Base-by-base conservation (phyloP, 2,113 vertebrate genomes). In the Lasiurus cinereus region DNA sequence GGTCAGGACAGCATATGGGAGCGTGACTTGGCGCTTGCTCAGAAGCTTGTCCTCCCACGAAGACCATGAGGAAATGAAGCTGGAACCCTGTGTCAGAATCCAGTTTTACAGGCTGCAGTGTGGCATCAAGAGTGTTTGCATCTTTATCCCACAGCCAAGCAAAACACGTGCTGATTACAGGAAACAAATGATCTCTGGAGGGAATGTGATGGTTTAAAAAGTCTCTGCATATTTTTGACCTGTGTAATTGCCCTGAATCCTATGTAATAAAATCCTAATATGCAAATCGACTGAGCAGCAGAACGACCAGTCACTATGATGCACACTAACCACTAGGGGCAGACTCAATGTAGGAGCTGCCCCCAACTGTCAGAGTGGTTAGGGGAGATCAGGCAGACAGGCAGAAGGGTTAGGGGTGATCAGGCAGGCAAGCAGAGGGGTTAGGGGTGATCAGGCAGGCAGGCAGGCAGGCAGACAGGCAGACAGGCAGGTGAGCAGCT, bases 31-130 rank as follows among this genome's bases (percentile, higher is more conserved):
- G 98, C 99, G 97, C 98, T 98, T 98, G 99, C 99, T 97, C 98
- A 99, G 97, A 98, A 98, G 97, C 99, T 99, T 66, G 99, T 98
- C 97, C 98, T 99, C 98, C 99, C 99, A 99, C 90, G 98, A 99
- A 96, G 99, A 99, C 95, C 99, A 99, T 83, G 99, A 99, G 97
- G 92, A 97, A 96, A 89, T 90, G 93, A 97, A 98, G 96, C 98
- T 96, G 97, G 97, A 98, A 98, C 96, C 97, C 96, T 98, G 97
- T 96, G 96, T 98, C 97, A 97, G 98, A 98, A 98, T 98, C 98
- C 98, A 98, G 98, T 98, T 98, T 98, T 97, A 98, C 97, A 98
- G 97, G 98, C 98, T 98, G 97, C 98, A 97, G 97, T 97, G 96
- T 97, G 95, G 97, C 98, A 95, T 98, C 97, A 96, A 98, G 97